Evolutionary conservation across 64 coral and sea anemone genomes (phyloP), one percentile per base, ranked within the genome.

Genomic region (Acropora tenuis): DNA sequence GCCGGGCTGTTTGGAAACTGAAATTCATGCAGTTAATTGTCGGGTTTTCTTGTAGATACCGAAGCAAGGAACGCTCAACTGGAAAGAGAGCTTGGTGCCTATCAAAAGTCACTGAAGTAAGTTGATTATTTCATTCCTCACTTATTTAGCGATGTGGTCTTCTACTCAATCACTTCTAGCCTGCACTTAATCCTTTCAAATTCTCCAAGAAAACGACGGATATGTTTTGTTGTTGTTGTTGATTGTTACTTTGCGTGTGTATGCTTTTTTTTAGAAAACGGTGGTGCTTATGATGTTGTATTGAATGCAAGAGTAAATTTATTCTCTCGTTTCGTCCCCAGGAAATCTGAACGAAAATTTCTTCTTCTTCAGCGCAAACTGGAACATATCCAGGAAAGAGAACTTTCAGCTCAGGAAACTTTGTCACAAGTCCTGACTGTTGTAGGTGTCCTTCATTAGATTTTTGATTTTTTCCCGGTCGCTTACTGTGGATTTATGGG

Each of bases 381-480:
- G 8, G 90, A 95, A 47, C 83, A 94, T 60, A 92, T 98, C 44
- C 93, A 92, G 59, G 92, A 98, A 67, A 75, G 96, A 78, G 96
- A 98, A 77, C 73, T 93, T 8, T 83, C 94, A 12, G 96, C 96
- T 13, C 96, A 98, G 30, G 90, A 95, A 76, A 98, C 96, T 1
- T 82, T 98, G 53, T 75, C 75, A 44, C 87, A 98, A 93, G 96
- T 98, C 9, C 73, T 98, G 17, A 95, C 87, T 93, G 91, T 98
- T 49, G 96, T 98, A 86, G 84, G 96, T 83, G 49, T 30, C 30
- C 30, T 30, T 30, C 30, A 30, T 30, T 30, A 30, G 30, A 0
- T 30, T 30, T 30, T 30, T 30, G 30, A 30, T 30, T 30, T 30
- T 30, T 30, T 30, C 30, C n/a, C 40, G 65, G 30, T 30, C 30